phyloP scores from a whole-genome alignment of 2,797 vertebrate genomes.

The Vireo griseus region DNA sequence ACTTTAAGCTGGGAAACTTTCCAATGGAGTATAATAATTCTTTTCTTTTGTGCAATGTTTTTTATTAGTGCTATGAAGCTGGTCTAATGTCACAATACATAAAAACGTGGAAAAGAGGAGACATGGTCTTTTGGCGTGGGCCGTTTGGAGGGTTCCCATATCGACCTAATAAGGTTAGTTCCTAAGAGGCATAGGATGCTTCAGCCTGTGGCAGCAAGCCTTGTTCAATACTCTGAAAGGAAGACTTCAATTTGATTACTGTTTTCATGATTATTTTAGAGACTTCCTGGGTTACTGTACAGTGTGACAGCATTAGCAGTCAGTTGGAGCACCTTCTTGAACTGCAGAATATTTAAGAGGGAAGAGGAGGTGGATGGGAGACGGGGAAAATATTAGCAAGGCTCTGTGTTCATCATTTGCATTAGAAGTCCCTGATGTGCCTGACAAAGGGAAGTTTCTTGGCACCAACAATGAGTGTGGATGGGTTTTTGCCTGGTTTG shows the following conservation, averaged over 20 bases:
- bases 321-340: not conserved
- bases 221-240: not conserved
- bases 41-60: constrained; percentile 56
- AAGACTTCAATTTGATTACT: constrained; percentile 11
- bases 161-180: constrained; percentile 75
- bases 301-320: not conserved
- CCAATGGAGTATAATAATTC: constrained; percentile 42
- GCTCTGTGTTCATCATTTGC: not conserved
- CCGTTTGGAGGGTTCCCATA: constrained; percentile 79
- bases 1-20: constrained; percentile 50
- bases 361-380: not conserved
- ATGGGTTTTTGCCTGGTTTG: not conserved
- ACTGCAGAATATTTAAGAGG: constrained; percentile 6
- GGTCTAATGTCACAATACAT: constrained; percentile 79
- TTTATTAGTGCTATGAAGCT: constrained; percentile 72
- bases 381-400: not conserved
- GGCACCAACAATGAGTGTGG: not conserved
- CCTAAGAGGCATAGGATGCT: not conserved
- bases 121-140: constrained; percentile 75
- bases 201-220: not conserved
- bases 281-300: not conserved
- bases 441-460: not conserved
- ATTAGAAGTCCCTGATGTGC: not conserved
- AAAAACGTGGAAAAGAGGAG: constrained; percentile 74
- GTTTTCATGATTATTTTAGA: constrained; percentile 28